Evolutionary conservation across 1,140 invertebrate genomes (phyloP), one percentile per base, ranked within the genome.

Genomic region (Calephelis virginiensis): DNA sequence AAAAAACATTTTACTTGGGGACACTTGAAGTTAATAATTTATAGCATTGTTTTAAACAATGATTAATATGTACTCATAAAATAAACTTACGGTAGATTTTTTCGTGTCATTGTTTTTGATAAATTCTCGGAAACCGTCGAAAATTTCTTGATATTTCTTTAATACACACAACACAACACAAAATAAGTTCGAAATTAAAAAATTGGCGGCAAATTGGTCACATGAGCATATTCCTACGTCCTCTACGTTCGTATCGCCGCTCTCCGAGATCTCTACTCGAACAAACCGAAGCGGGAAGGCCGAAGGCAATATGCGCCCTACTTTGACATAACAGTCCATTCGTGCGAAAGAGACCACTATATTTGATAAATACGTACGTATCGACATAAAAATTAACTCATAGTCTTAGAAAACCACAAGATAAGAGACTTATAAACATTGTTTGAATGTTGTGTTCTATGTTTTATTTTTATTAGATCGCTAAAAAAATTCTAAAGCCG

Each of bases 241-340:
- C 82, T 82, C 76, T 77, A 78, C 80, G 82, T 82, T 83, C 86
- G 86, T 87, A 76, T 87, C 80, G 78, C 82, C 82, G 83, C 87
- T 90, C 83, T 82, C 81, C 78, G 80, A 89, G 83, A 89, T 89
- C 80, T 86, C 79, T 75, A 81, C 81, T 83, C 84, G 76, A 74
- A 78, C 40, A 43, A 43, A 43, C 69, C 79, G 75, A 70, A 76
- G 77, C 28, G n/a, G n/a, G n/a, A n/a, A n/a, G n/a, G n/a, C 69
- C 79, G 75, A 70, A 76, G 77, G 75, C 81, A 74, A 74, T 81
- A 81, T 71, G 64, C 86, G 86, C 86, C 86, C 87, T 90, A 90
- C 87, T 89, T 90, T 81, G 73, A 78, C 75, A 72, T 75, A 86
- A 82, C 85, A 75, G 80, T 78, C 85, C 74, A 75, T 74, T 75